phyloP scores from a whole-genome alignment of 2,888 invertebrate species.

The Nysson spinosus region DNA sequence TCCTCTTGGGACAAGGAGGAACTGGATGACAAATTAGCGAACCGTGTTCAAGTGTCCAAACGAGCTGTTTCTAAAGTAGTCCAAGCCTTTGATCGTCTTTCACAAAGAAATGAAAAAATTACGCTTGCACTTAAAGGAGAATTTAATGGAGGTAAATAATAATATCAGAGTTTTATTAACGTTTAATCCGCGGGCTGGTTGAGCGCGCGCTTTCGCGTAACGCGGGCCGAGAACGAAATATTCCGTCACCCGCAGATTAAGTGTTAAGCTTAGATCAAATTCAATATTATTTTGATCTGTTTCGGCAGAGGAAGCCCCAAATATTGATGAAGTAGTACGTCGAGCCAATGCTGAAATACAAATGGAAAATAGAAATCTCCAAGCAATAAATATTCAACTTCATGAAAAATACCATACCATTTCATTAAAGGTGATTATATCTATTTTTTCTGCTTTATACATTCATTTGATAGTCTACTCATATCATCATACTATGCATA shows the following conservation, averaged over 20 bases:
- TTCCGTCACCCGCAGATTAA: no score
- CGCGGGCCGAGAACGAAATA: no score
- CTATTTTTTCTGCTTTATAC: not conserved
- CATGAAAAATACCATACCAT: slow-evolving; percentile 96
- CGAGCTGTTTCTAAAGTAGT: slow-evolving; percentile 97
- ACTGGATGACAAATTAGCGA: slow-evolving; percentile 95
- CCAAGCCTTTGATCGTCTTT: slow-evolving; percentile 96
- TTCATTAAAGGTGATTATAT: slow-evolving; percentile 84
- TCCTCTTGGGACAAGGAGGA: slow-evolving; percentile 99
- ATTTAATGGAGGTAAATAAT: slow-evolving; percentile 81
- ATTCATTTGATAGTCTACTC: not conserved
- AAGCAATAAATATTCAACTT: slow-evolving; percentile 91
- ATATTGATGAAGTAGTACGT: slow-evolving; percentile 89
- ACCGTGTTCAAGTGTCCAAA: slow-evolving; percentile 97
- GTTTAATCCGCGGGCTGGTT: no score
- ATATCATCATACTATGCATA: not conserved
- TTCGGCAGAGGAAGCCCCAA: slow-evolving; percentile 83
- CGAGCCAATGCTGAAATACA: slow-evolving; percentile 93
- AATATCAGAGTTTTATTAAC: slow-evolving; percentile 27
- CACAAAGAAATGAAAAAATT: slow-evolving; percentile 97
- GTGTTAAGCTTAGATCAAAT: no score
- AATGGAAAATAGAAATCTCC: slow-evolving; percentile 93
- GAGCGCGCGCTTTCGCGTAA: no score
- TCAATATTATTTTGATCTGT: no score
- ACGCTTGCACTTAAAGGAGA: slow-evolving; percentile 92